phyloP scores from a whole-genome alignment of 2,113 vertebrate species.

The Actenoides lindsayi region DNA sequence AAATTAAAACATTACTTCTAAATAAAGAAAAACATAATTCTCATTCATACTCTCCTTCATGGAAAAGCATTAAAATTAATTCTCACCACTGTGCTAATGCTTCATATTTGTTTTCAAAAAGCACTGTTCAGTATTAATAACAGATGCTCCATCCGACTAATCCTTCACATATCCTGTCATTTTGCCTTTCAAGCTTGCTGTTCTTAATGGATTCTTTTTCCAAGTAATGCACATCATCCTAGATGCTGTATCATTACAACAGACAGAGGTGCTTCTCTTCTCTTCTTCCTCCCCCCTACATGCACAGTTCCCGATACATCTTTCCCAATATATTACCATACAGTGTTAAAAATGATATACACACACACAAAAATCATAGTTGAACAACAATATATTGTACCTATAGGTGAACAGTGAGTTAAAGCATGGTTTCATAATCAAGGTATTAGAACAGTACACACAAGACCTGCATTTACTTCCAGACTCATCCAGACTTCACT shows the following conservation, averaged over 20 bases:
- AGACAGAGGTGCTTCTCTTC: not conserved
- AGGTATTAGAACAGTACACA: not conserved
- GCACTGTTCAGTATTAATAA: conserved; percentile 32
- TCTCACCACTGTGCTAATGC: not conserved
- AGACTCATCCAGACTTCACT: not conserved
- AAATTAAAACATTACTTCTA: conserved; percentile 27
- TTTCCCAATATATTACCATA: not conserved
- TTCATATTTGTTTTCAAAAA: conserved; percentile 33
- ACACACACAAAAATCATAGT: not conserved
- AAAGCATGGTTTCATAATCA: not conserved
- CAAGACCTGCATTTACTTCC: not conserved
- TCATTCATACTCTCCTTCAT: not conserved
- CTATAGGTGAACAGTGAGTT: not conserved
- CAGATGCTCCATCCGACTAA: conserved; percentile 30
- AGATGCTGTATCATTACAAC: not conserved
- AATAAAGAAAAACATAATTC: conserved; percentile 5
- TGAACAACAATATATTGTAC: not conserved
- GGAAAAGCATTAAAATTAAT: conserved; percentile 46
- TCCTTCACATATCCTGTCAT: conserved; percentile 44
- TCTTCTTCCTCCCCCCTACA: not conserved
- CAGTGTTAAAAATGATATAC: not conserved
- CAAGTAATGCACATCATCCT: not conserved
- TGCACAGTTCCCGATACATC: not conserved
- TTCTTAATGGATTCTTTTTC: conserved; percentile 30
- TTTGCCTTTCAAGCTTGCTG: conserved; percentile 33